A percentile compares a stretch with the other conserved stretches of the same genome.
These are phyloP conservation scores for Drosophila punjabiensis DNA, from an alignment of 1,140 invertebrate genomes.

Conservation along the genomic window DNA sequence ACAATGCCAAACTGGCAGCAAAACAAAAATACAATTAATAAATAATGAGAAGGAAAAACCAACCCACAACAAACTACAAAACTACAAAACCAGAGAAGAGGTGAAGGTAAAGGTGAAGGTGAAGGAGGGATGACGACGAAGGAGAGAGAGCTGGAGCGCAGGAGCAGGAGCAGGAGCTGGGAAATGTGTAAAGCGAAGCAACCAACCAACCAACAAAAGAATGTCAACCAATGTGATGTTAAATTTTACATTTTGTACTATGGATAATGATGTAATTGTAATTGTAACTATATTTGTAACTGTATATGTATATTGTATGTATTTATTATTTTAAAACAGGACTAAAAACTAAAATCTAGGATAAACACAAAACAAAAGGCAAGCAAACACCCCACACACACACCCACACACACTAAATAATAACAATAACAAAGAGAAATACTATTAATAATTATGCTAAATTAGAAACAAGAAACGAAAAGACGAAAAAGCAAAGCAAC, in stretches of 20 bases:
- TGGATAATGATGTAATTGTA: constrained; percentile 82
- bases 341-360: constrained; percentile 52
- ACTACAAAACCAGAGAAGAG: constrained; percentile 28
- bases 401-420: constrained; percentile 41
- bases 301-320: constrained; percentile 79
- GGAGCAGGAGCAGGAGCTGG: background rate
- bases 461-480: constrained; percentile 32
- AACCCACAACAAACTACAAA: constrained; percentile 73
- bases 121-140: constrained; percentile 25
- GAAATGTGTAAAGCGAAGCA: constrained; percentile 75
- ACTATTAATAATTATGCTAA: constrained; percentile 74
- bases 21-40: constrained; percentile 10
- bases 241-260: constrained; percentile 84
- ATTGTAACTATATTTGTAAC: constrained; percentile 77
- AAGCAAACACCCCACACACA: constrained; percentile 36
- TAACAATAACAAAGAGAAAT: constrained; percentile 38
- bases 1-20: constrained; percentile 53
- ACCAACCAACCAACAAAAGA: constrained; percentile 84
- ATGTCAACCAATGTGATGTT: constrained; percentile 84
- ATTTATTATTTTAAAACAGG: constrained; percentile 80
- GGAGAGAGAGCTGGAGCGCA: background rate
- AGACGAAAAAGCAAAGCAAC: constrained; percentile 69
- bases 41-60: constrained; percentile 27
- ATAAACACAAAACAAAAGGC: constrained; percentile 50
- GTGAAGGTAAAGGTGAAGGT: background rate